These are phyloP conservation scores for Epinotia demarniana DNA, from an alignment of 2,888 invertebrate species.

Conservation along the genomic window DNA sequence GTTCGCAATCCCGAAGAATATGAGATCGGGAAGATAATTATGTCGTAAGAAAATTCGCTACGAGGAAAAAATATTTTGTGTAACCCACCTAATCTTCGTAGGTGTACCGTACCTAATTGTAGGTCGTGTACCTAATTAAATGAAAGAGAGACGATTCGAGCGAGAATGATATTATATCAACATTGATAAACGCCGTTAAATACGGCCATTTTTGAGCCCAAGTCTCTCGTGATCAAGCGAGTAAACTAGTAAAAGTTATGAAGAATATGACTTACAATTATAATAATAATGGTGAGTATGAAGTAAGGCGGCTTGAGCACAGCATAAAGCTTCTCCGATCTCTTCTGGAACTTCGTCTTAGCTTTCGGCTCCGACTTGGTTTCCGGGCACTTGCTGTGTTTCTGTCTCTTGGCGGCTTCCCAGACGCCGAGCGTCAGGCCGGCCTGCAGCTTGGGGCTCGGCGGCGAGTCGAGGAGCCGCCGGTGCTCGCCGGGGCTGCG, in stretches of 20 bases:
- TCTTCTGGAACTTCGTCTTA: slow-evolving; percentile 68
- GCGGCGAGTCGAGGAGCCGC: slow-evolving; percentile 59
- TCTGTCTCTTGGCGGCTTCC: slow-evolving; percentile 53
- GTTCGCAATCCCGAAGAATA: no score
- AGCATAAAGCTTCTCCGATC: slow-evolving; percentile 68
- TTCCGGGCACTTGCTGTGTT: slow-evolving; percentile 55
- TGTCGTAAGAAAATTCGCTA: no score
- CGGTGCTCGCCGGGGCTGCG: slow-evolving; percentile 68
- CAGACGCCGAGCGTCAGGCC: slow-evolving; percentile 67
- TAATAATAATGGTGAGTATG: slow-evolving; percentile 69
- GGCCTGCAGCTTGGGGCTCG: slow-evolving; percentile 59
- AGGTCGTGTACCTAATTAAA: no score
- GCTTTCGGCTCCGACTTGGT: slow-evolving; percentile 49
- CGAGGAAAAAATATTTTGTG: no score
- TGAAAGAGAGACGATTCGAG: background rate
- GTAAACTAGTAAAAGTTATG: background rate
- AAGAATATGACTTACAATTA: slow-evolving; percentile 66
- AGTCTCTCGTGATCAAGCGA: background rate
- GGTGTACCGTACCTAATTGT: no score
- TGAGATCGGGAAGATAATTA: no score
- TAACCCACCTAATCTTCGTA: background rate
- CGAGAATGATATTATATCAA: background rate
- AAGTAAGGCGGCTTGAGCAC: slow-evolving; percentile 73
- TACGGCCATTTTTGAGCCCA: background rate
- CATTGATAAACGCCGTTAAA: background rate